Conservation (phyloP, 2,113 vertebrate genomes). For the Anser cygnoides region DNA sequence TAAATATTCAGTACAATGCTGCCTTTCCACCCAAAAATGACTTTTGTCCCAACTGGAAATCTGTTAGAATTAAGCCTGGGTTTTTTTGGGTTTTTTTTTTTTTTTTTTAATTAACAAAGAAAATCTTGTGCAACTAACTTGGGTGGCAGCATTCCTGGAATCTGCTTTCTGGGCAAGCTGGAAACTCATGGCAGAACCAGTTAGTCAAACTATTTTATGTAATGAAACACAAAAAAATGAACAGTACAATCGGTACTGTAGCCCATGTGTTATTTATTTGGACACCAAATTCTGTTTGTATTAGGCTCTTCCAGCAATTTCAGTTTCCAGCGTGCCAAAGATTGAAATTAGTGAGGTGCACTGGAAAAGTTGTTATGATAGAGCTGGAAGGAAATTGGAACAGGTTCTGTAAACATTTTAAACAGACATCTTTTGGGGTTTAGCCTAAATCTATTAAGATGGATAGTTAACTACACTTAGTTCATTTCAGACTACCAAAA, state of each 20-base stretch:
- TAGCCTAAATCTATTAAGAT: background rate
- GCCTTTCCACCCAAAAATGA: background rate
- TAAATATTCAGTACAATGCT: background rate
- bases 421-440: background rate
- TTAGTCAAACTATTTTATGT: background rate
- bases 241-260: background rate
- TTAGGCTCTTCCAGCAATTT: constrained; percentile 24
- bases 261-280: constrained; percentile 57
- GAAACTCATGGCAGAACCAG: constrained; percentile 23
- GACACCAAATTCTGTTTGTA: background rate
- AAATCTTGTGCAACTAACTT: constrained; percentile 56
- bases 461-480: background rate
- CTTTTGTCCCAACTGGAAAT: background rate
- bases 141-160: constrained; percentile 49
- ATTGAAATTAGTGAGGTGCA: constrained; percentile 31
- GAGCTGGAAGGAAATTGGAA: background rate
- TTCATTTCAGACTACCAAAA: background rate
- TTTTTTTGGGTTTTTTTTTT: background rate
- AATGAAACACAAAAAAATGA: constrained; percentile 18
- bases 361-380: background rate
- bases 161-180: constrained; percentile 6
- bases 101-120: constrained; percentile 39
- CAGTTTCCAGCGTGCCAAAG: background rate
- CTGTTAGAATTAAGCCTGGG: background rate
- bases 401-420: background rate